phyloP scores from a whole-genome alignment of 2,888 invertebrate species.

The Mycalesis mineus region DNA sequence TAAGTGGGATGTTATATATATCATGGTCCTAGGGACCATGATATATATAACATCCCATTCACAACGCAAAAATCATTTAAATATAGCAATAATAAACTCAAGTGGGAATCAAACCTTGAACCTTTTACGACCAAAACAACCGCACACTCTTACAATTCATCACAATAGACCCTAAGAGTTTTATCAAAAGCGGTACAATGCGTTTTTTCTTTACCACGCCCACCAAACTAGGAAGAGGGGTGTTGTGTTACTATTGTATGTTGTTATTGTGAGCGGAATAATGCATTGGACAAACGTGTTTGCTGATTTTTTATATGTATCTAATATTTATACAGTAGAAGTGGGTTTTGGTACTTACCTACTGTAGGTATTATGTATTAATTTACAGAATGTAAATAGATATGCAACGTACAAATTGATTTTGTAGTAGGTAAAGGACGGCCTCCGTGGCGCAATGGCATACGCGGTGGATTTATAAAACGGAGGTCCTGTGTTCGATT shows the following conservation, averaged over 20 bases:
- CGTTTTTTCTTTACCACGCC: slow-evolving; percentile 29
- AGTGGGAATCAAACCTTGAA: not conserved
- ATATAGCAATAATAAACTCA: not conserved
- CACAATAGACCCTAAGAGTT: slow-evolving; percentile 4
- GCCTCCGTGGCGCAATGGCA: no score
- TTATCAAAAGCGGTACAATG: slow-evolving; percentile 20
- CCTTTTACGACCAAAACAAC: not conserved
- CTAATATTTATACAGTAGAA: not conserved
- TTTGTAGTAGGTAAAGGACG: no score
- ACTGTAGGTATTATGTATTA: no score
- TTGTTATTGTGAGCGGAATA: slow-evolving; percentile 21
- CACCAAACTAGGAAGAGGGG: slow-evolving; percentile 34
- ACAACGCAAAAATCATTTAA: no score
- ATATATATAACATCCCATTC: no score
- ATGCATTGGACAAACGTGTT: slow-evolving; percentile 19
- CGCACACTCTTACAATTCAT: not conserved
- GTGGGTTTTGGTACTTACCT: not conserved
- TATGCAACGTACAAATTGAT: no score
- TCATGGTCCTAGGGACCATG: no score
- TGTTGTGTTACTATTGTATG: slow-evolving; percentile 27
- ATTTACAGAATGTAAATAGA: no score
- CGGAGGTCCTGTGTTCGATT: no score
- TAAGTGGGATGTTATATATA: no score
- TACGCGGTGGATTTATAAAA: no score
- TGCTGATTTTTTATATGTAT: slow-evolving; percentile 13